Evolutionary conservation across 2,888 invertebrate species (phyloP), one percentile per base, ranked within the genome.

Genomic region (Dyspetes luteomarginatus): DNA sequence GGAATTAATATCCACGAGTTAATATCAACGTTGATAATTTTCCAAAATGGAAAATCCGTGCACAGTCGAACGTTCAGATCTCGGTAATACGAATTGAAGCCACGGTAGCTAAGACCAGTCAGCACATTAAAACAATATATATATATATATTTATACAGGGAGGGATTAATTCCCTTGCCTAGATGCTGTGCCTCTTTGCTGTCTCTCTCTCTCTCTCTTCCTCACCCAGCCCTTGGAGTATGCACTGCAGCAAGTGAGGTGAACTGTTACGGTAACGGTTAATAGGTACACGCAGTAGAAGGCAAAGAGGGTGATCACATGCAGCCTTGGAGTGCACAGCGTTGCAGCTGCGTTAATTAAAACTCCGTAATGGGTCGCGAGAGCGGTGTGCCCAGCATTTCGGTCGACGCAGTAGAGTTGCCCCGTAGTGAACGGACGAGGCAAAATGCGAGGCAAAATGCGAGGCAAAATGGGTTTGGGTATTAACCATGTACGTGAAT

Each of bases 281-380:
- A 86, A 86, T 86, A 84, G 85, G 84, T 82, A 81, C 75, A 82
- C 74, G 69, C 74, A 65, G 68, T 67, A 77, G 68, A 48, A 48
- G 79, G 62, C 75, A 78, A 72, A 17, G 76, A 69, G 71, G 64
- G 50, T 65, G 73, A 60, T 78, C 69, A 78, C 74, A 81, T 77
- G 68, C 77, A 76, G 77, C 73, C 78, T 60, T 62, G 71, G 75
- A 76, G 73, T 65, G 79, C 64, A 62, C 50, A 52, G 45, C 41
- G 26, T 22, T 56, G 76, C 78, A 81, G 83, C 81, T 81, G 83
- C 80, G 80, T 88, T 88, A 88, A 88, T 88, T 88, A 87, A 88
- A 87, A 87, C 85, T 86, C 85, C 82, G 84, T 83, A 85, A 86
- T 83, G 84, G 85, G 84, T 86, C 86, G 86, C 86, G 58, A 22